Evolutionary conservation across 2,797 vertebrate genomes (phyloP), one percentile per base, ranked within the genome.

Genomic region (Enteromius argenteus): DNA sequence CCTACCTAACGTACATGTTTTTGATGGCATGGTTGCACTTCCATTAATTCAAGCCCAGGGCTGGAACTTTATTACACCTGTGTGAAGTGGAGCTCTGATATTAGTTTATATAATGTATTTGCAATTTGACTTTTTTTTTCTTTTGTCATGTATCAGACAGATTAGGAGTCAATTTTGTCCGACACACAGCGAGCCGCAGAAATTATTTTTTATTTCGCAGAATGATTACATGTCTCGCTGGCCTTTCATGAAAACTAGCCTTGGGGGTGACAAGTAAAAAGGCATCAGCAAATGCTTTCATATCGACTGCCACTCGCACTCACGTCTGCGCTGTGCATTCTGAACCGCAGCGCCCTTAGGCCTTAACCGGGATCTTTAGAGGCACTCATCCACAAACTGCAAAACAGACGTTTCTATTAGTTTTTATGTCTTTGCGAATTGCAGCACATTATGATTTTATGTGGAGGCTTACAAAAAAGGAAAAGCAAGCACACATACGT

Each of bases 221-320:
- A 68, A 68, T 80, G 51, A 85, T 85, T 76, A 87, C 74, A 71
- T 30, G 27, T 78, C 73, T 71, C 42, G 56, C 60, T 85, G 60
- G 46, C 76, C 74, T 73, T 85, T 82, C 23, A 17, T 8, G 44
- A 77, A 87, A 81, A 79, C 53, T 49, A 69, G 74, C 83, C 86
- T 79, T 71, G 49, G 37, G 86, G 60, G 58, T 37, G 79, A 85
- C 69, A 62, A 53, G 37, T 68, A 75, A 76, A 85, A 80, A 74
- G 51, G 42, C 69, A 64, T 80, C 69, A 85, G 68, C 32, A 42
- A 83, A 79, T 80, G 76, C 76, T 83, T 79, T 82, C 73, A 75
- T 87, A 85, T 79, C 58, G 83, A 82, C 42, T 60, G 71, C 10
- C 69, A 42, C 46, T 49, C 74, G 69, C 46, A 11, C 11, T 56